These are phyloP conservation scores for Setophaga kirtlandii DNA, from an alignment of 2,113 vertebrate genomes.

Conservation along the genomic window DNA sequence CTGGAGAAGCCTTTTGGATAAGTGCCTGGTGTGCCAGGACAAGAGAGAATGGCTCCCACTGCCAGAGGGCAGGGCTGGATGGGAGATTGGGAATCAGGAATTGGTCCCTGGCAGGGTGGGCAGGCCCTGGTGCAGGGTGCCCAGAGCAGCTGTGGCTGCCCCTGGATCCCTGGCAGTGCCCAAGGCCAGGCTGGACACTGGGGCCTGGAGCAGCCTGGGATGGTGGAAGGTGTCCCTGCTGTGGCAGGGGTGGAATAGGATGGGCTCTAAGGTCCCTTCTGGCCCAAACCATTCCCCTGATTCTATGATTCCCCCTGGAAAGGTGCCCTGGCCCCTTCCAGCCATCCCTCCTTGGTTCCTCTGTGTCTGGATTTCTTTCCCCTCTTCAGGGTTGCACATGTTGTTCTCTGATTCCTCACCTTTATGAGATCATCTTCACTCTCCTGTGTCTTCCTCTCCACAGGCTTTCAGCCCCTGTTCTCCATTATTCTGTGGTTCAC, in stretches of 20 bases:
- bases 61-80: neutral
- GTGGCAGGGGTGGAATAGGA: too few species aligned
- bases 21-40: neutral
- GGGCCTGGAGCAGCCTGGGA: too few species aligned
- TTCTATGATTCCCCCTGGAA: fast-evolving
- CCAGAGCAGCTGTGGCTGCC: neutral
- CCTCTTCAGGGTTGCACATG: fast-evolving
- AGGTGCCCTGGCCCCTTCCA: neutral
- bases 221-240: neutral
- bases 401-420: neutral
- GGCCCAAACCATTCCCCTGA: neutral
- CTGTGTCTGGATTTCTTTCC: neutral
- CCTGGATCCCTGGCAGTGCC: neutral
- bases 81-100: neutral
- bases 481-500: neutral
- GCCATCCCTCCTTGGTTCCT: neutral
- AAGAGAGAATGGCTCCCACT: neutral
- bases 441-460: neutral
- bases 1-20: neutral
- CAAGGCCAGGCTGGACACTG: fast-evolving
- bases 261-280: neutral
- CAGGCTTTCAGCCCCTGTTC: neutral
- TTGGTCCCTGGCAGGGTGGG: fast-evolving
- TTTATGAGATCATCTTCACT: fast-evolving
- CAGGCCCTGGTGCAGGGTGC: neutral